Base-by-base conservation (phyloP, 2,888 invertebrate genomes). In the Herminia tarsipennalis region DNA sequence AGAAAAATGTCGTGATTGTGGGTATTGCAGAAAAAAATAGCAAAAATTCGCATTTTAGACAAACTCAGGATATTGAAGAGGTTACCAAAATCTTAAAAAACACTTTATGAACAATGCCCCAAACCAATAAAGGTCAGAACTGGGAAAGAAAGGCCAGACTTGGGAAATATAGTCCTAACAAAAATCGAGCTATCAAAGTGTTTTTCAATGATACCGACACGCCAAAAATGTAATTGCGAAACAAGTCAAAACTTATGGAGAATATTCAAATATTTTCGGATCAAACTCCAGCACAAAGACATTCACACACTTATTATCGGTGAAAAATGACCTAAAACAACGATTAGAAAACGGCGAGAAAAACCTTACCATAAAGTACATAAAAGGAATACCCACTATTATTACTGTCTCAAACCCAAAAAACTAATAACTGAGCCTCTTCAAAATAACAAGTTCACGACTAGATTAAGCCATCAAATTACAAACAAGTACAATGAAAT, bases 371-470 rank as follows among this genome's bases (percentile, higher is more conserved):
- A 41, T 34, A n/a, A n/a, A n/a, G n/a, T n/a, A n/a, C n/a, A n/a
- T n/a, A n/a, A n/a, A n/a, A n/a, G n/a, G n/a, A n/a, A 13, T 41
- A 41, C n/a, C 21, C 21, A 2, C 32, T 33, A 6, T 32, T 32
- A 1, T 27, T 10, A 21, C 44, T 37, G 9, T n/a, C n/a, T n/a
- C 55, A 8, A 34, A 47, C 12, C 22, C 46, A 56, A 56, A 52
- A 60, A 59, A 53, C 44, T 35, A 27, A 20, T 16, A 34, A 13
- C n/a, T n/a, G n/a, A n/a, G n/a, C n/a, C n/a, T n/a, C n/a, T n/a
- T n/a, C n/a, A n/a, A n/a, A n/a, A n/a, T n/a, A n/a, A n/a, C n/a
- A n/a, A n/a, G n/a, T n/a, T n/a, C n/a, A n/a, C n/a, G n/a, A n/a
- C n/a, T n/a, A n/a, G n/a, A n/a, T n/a, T n/a, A n/a, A n/a, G n/a